These are phyloP conservation scores for Scaptomyza cyrtandrae DNA, from an alignment of 2,888 invertebrate species.

Conservation along the genomic window DNA sequence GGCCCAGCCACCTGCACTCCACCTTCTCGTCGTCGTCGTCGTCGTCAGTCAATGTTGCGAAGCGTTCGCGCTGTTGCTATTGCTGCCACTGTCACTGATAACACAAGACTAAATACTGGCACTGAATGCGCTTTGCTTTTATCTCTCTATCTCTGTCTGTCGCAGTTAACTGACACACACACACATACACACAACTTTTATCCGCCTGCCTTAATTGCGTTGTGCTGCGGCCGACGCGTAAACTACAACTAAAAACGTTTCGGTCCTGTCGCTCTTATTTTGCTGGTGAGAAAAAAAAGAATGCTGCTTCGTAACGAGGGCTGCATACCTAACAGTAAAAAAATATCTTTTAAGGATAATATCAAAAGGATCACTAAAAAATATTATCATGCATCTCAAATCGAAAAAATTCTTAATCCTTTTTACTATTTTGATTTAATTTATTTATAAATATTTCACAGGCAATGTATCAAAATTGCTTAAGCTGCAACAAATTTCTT, in stretches of 20 bases:
- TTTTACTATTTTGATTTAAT: not conserved
- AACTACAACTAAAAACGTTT: conserved; percentile 74
- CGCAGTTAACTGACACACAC: conserved; percentile 11
- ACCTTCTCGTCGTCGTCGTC: not conserved
- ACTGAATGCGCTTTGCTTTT: conserved; percentile 54
- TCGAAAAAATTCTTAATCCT: not conserved
- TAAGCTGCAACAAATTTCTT: conserved; percentile 22
- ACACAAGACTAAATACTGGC: conserved; percentile 62
- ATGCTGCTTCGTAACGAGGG: conserved; percentile 18
- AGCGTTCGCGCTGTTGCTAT: conserved; percentile 51
- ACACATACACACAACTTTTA: conserved; percentile 14
- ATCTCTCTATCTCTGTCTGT: conserved; percentile 9
- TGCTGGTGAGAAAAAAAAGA: conserved; percentile 10
- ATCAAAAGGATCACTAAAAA: not conserved
- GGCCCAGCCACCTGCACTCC: conserved; percentile 65
- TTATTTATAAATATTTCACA: not conserved
- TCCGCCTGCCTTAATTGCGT: conserved; percentile 36
- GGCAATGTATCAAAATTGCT: not conserved
- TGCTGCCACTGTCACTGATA: conserved; percentile 59
- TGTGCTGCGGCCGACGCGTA: conserved; percentile 78
- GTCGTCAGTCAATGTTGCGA: conserved; percentile 27
- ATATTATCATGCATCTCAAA: not conserved
- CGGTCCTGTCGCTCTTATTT: conserved; percentile 16
- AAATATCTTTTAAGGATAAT: not conserved
- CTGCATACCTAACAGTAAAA: conserved; percentile 24